phyloP scores from a whole-genome alignment of 2,888 invertebrate genomes.

The Zootermopsis nevadensis region DNA sequence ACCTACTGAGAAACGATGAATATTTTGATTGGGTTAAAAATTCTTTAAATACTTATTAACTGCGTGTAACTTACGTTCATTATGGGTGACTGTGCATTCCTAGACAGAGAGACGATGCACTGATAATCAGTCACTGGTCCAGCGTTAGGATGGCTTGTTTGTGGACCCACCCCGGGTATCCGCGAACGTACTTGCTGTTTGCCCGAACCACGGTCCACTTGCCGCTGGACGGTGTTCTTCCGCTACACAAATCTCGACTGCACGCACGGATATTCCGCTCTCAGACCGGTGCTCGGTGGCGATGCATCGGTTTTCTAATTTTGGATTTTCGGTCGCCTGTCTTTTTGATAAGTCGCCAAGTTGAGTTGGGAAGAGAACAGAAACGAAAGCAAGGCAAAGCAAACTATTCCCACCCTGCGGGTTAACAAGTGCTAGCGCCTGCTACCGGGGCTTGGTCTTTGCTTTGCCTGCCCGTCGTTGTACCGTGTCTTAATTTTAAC shows the following conservation, averaged over 20 bases:
- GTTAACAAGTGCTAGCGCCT: not conserved
- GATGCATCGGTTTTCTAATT: slow-evolving; percentile 32
- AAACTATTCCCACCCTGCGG: slow-evolving; percentile 21
- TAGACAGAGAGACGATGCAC: not conserved
- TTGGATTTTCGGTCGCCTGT: slow-evolving; percentile 42
- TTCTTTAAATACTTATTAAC: not conserved
- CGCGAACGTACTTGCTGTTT: not conserved
- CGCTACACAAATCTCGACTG: slow-evolving; percentile 29
- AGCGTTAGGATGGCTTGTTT: too few relatives aligned
- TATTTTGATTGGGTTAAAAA: not conserved
- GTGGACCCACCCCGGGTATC: not conserved
- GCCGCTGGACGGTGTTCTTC: not conserved
- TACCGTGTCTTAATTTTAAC: slow-evolving; percentile 26
- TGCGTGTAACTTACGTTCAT: not conserved
- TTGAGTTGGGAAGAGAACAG: not conserved
- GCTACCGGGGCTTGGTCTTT: not conserved
- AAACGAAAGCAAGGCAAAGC: not conserved
- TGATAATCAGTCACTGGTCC: not conserved
- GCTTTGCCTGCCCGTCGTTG: not conserved
- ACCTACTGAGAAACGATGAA: not conserved
- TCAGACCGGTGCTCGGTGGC: not conserved
- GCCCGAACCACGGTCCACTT: not conserved
- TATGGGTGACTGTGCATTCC: slow-evolving; percentile 1
- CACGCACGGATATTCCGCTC: not conserved
- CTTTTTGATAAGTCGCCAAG: slow-evolving; percentile 40